phyloP scores from a whole-genome alignment of 2,797 vertebrate genomes.

The Anolis apletophallus region DNA sequence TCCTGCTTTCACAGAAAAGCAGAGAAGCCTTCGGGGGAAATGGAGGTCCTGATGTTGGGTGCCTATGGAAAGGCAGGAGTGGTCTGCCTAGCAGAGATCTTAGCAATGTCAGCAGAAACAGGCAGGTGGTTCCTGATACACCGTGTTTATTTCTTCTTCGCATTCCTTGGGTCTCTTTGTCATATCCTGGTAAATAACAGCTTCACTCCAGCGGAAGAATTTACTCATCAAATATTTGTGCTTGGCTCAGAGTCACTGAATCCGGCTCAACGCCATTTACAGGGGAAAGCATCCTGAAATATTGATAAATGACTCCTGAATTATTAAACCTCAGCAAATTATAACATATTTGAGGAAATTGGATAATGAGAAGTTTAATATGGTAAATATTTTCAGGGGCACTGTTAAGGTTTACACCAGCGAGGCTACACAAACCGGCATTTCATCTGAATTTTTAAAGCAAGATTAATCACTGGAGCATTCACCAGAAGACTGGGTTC shows the following conservation, averaged over 20 bases:
- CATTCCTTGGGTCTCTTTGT: background rate
- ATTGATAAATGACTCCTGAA: constrained; percentile 36
- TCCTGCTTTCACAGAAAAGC: background rate
- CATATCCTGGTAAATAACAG: background rate
- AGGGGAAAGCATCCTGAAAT: constrained; percentile 24
- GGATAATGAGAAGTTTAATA: constrained; percentile 25
- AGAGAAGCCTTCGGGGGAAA: background rate
- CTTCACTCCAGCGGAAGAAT: background rate
- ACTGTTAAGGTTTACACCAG: background rate
- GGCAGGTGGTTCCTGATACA: background rate
- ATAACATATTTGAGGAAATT: constrained; percentile 29
- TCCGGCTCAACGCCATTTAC: background rate
- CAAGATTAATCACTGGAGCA: constrained; percentile 4
- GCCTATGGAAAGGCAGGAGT: background rate
- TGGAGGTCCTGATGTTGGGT: background rate
- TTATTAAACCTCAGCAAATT: constrained; percentile 31
- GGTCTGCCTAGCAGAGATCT: background rate
- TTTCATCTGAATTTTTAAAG: constrained; percentile 15
- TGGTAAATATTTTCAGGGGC: constrained; percentile 25
- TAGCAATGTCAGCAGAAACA: background rate
- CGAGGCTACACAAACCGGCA: background rate
- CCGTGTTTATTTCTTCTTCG: background rate
- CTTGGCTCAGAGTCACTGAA: constrained; percentile 1
- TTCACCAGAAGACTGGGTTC: background rate
- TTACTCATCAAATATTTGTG: constrained; percentile 31